Evolutionary conservation across 2,113 vertebrate species (phyloP).

Genomic region (Cariama cristata): DNA sequence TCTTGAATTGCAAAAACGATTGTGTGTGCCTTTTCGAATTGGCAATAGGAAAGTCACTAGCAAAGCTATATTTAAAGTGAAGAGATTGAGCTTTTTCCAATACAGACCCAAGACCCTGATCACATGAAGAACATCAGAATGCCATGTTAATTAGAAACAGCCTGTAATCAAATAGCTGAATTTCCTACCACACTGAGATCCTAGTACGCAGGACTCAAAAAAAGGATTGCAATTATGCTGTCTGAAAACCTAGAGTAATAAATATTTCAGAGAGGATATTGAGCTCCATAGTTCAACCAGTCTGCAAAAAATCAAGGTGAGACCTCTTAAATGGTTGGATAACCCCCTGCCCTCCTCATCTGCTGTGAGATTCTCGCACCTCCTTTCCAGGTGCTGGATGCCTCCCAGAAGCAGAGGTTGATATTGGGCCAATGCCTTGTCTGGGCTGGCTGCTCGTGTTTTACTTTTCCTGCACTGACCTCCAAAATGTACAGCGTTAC

Average conservation of each 20-base stretch:
- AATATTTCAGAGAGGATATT: background rate
- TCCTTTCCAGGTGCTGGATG: fast-evolving
- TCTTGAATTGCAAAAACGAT: background rate
- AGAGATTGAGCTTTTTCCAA: background rate
- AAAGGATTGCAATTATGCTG: background rate
- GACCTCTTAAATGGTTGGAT: background rate
- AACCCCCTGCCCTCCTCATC: background rate
- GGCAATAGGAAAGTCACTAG: background rate
- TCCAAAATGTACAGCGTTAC: background rate
- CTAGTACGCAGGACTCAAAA: background rate
- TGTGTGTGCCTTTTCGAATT: background rate
- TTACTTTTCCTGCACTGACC: background rate
- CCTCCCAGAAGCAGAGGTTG: background rate
- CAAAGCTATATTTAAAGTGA: background rate
- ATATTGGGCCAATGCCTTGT: fast-evolving
- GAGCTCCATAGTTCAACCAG: background rate
- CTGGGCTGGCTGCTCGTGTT: background rate
- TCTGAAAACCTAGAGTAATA: background rate
- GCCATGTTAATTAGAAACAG: background rate
- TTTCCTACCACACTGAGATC: background rate
- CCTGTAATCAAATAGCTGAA: background rate
- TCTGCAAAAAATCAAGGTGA: background rate
- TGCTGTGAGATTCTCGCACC: fast-evolving
- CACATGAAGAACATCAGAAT: background rate
- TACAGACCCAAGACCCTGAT: background rate